Evolutionary conservation across 2,113 vertebrate species (phyloP).

Genomic region (Falcunculus frontatus): DNA sequence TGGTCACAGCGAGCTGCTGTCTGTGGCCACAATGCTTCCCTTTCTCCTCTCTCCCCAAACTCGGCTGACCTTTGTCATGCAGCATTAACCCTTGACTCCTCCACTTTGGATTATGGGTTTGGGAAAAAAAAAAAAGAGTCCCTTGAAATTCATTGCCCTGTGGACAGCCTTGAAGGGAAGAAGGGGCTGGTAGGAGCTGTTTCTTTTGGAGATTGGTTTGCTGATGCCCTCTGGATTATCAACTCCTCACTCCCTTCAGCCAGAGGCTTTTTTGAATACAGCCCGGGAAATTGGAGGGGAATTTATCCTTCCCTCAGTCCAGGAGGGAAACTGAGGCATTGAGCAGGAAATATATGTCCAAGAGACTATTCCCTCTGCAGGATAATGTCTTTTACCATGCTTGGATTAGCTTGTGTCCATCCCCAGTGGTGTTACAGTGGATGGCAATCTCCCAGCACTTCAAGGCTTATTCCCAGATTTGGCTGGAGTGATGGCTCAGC

Average conservation of each 20-base stretch:
- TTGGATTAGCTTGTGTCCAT: neutral
- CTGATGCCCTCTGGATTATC: neutral
- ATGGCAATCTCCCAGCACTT: slow-evolving; percentile 26
- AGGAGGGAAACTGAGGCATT: neutral
- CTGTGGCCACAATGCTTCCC: slow-evolving; percentile 64
- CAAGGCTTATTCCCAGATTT: neutral
- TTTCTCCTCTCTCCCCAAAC: slow-evolving; percentile 46
- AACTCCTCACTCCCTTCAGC: neutral
- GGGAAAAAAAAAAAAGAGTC: neutral
- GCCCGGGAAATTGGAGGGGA: neutral
- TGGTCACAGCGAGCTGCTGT: neutral
- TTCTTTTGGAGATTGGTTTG: neutral
- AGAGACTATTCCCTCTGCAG: neutral
- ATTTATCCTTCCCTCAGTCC: neutral
- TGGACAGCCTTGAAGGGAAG: neutral
- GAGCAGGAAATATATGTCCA: neutral
- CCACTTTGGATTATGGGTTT: neutral
- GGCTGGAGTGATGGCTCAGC: slow-evolving; percentile 4
- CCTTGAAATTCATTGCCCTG: slow-evolving; percentile 39
- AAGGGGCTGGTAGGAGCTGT: neutral
- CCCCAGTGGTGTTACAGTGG: neutral
- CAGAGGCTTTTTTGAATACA: neutral
- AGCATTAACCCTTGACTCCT: slow-evolving; percentile 55
- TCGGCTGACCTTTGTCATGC: slow-evolving; percentile 56
- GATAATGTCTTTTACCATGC: neutral